Evolutionary conservation across 2,888 invertebrate genomes (phyloP), one percentile per base, ranked within the genome.

Genomic region (Scelioninae gen. 1): DNA sequence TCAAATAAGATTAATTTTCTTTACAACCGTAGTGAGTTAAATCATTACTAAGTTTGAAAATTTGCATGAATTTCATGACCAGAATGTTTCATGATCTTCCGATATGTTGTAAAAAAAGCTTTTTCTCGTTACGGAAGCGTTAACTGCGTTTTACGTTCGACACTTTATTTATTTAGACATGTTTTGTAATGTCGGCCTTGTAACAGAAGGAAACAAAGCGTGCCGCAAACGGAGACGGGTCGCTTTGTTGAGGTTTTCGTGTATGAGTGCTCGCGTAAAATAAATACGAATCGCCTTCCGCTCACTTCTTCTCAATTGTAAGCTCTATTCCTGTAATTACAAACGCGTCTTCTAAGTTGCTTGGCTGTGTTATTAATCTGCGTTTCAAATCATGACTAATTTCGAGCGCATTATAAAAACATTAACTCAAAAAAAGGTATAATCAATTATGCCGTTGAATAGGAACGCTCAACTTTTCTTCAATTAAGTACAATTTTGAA

Each of bases 231-330:
- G 40, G 43, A 66, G 76, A 76, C 49, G 51, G 31, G 31, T 51
- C 23, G 68, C 68, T 68, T 76, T 76, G 76, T 76, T 53, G 43
- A 7, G 45, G 49, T 60, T 76, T 60, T 47, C 45, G 11, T 53
- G 53, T 62, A 62, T 9, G 53, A 60, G 53, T 65, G 32, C 62
- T 75, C 34, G 49, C 43, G 45, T 53, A 66, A 58, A 76, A 51
- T 60, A 66, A 68, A 51, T 68, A 68, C 60, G 60, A 68, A 76
- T 76, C 47, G 51, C 76, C 34, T 66, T 56, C 63, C 40, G n/a
- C 60, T 10, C 10, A 13, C 15, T 71, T 49, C 15, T 23, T 72
- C 65, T 63, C 58, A 51, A 66, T 68, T 68, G 76, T 68, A 68
- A 15, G 49, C 62, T 11, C 34, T 29, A 53, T 6, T 62, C 51